phyloP scores from a whole-genome alignment of 2,888 invertebrate species.

The Dicyrtoma fusca region DNA sequence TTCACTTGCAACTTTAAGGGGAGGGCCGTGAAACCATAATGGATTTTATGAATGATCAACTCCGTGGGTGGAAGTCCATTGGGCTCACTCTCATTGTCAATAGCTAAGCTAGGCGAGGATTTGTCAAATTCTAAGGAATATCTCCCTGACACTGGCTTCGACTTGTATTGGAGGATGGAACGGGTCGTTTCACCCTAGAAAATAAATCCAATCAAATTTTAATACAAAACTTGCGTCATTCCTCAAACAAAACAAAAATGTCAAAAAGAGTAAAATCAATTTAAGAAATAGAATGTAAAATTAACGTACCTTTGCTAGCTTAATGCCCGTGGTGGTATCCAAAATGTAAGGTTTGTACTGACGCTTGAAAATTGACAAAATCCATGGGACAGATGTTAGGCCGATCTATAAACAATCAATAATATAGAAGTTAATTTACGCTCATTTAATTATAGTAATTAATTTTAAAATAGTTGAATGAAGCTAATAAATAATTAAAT shows the following conservation, averaged over 20 bases:
- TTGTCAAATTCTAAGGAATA: conserved; percentile 26
- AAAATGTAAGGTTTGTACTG: conserved; percentile 42
- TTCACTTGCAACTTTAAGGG: conserved; percentile 47
- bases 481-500: not conserved
- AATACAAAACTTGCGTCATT: not conserved
- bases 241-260: too few species aligned
- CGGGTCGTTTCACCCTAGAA: conserved; percentile 53
- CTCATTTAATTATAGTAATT: not conserved
- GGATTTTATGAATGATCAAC: conserved; percentile 54
- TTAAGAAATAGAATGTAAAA: too few species aligned
- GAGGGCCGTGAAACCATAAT: conserved; percentile 49
- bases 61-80: not conserved
- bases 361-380: conserved; percentile 53
- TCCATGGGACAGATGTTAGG: conserved; percentile 48
- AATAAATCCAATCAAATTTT: not conserved
- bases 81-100: not conserved
- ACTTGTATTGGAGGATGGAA: conserved; percentile 53
- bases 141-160: conserved; percentile 27
- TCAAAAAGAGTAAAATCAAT: too few species aligned
- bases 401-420: conserved; percentile 46
- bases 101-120: conserved; percentile 1
- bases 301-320: conserved; percentile 44
- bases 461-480: not conserved
- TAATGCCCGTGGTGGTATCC: conserved; percentile 46
- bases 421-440: conserved; percentile 5